A percentile compares a stretch with the other conserved stretches of the same genome.
Evolutionary conservation across 2,797 vertebrate genomes (phyloP).

Genomic region (Pseudochromis fuscus): DNA sequence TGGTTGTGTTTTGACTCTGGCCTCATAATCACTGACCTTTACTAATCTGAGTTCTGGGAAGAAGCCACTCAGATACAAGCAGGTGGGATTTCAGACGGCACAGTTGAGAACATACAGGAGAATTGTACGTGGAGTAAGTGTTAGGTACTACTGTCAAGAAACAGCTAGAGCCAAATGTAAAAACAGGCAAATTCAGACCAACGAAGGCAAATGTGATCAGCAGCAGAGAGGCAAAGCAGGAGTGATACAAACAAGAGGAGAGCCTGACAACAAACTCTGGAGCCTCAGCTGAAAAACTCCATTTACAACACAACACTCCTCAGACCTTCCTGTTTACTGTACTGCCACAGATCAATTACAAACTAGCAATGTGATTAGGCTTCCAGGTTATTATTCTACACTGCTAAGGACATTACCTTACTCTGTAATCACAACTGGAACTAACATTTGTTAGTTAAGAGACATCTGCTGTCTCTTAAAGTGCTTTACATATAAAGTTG

Average conservation of each 20-base stretch:
- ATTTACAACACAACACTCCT: background rate
- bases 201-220: conserved; percentile 9
- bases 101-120: conserved; percentile 8
- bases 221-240: background rate
- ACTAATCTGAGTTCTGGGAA: conserved; percentile 58
- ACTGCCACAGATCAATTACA: conserved; percentile 5
- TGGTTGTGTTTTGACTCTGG: conserved; percentile 65
- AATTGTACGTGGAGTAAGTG: background rate
- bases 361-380: background rate
- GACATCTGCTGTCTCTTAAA: too few species aligned
- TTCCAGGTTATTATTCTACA: conserved; percentile 1
- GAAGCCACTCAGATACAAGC: conserved; percentile 50
- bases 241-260: background rate
- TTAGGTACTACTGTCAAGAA: background rate
- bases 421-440: background rate
- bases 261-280: too few species aligned
- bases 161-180: background rate
- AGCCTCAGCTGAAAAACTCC: background rate
- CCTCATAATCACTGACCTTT: conserved; percentile 72
- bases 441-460: background rate
- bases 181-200: conserved; percentile 1
- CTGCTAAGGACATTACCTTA: background rate
- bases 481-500: too few species aligned
- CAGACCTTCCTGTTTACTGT: background rate
- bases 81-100: conserved; percentile 42